phyloP scores from a whole-genome alignment of 2,888 invertebrate species.

The Melanargia galathea region DNA sequence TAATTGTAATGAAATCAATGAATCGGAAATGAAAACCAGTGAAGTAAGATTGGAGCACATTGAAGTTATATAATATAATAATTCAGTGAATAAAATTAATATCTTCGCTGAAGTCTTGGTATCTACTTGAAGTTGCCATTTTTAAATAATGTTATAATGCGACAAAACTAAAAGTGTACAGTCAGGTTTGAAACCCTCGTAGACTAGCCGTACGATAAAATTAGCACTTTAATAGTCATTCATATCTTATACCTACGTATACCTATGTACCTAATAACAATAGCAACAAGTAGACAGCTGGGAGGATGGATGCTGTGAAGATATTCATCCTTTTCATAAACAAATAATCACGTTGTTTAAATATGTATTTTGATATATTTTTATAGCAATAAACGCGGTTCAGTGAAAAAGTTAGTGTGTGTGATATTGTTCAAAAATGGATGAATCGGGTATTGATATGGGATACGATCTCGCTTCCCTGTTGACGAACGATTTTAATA shows the following conservation, averaged over 20 bases:
- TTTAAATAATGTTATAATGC: conserved; percentile 39
- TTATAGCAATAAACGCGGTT: conserved; percentile 49
- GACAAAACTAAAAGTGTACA: conserved; percentile 31
- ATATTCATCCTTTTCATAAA: conserved; percentile 55
- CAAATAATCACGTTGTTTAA: conserved; percentile 60
- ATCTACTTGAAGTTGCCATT: conserved; percentile 5
- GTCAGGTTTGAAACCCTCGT: conserved; percentile 26
- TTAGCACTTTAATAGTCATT: conserved; percentile 57
- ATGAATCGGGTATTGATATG: conserved; percentile 85
- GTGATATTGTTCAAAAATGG: conserved; percentile 75
- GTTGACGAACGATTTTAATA: conserved; percentile 78
- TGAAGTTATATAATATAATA: too few species aligned
- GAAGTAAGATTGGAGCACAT: background rate
- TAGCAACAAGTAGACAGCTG: conserved; percentile 79
- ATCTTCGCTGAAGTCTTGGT: background rate
- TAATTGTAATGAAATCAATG: background rate
- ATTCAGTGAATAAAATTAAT: too few species aligned
- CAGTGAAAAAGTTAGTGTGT: conserved; percentile 66
- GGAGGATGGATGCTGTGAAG: conserved; percentile 73
- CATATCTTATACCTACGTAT: conserved; percentile 60
- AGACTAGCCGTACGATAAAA: conserved; percentile 43
- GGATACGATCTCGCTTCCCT: conserved; percentile 84
- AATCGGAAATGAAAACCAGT: background rate
- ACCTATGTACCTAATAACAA: conserved; percentile 60
- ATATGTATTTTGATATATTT: conserved; percentile 57